Conservation (phyloP, 2,888 invertebrate genomes). For the Brenthis hecate region DNA sequence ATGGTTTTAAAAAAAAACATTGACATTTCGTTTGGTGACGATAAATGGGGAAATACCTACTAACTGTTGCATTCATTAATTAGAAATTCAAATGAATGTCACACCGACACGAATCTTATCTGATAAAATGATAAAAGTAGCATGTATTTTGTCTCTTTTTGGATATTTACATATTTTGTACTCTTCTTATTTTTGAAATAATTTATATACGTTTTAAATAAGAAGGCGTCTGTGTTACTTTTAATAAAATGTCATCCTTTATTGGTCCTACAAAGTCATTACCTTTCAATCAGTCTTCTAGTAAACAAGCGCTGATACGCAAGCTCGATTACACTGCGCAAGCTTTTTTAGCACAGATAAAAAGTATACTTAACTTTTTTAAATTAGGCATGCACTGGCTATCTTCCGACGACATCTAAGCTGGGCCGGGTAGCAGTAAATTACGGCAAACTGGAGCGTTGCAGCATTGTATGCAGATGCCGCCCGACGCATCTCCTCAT, state of each 20-base stretch:
- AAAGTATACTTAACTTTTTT: slow-evolving; percentile 50
- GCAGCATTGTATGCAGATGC: slow-evolving; percentile 78
- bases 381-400: slow-evolving; percentile 69
- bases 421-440: slow-evolving; percentile 66
- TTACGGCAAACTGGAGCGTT: slow-evolving; percentile 73
- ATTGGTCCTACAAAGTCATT: too few relatives aligned
- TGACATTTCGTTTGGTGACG: slow-evolving; percentile 16
- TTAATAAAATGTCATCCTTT: too few relatives aligned
- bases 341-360: slow-evolving; percentile 24
- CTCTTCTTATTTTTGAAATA: slow-evolving; percentile 3
- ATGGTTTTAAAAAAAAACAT: slow-evolving; percentile 11
- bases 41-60: slow-evolving; percentile 12
- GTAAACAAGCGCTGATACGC: not conserved
- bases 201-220: not conserved
- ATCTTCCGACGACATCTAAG: slow-evolving; percentile 76
- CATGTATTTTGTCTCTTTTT: slow-evolving; percentile 10
- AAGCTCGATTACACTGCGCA: slow-evolving; percentile 11
- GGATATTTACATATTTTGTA: not conserved
- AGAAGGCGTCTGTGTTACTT: not conserved
- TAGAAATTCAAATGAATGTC: slow-evolving; percentile 5
- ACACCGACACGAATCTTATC: slow-evolving; percentile 3
- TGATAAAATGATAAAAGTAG: slow-evolving; percentile 14
- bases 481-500: slow-evolving; percentile 53
- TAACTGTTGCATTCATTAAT: slow-evolving; percentile 11
- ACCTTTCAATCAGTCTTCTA: too few relatives aligned